These are phyloP conservation scores for Drosophila ercepeae DNA, from an alignment of 1,140 invertebrate genomes.

Conservation along the genomic window DNA sequence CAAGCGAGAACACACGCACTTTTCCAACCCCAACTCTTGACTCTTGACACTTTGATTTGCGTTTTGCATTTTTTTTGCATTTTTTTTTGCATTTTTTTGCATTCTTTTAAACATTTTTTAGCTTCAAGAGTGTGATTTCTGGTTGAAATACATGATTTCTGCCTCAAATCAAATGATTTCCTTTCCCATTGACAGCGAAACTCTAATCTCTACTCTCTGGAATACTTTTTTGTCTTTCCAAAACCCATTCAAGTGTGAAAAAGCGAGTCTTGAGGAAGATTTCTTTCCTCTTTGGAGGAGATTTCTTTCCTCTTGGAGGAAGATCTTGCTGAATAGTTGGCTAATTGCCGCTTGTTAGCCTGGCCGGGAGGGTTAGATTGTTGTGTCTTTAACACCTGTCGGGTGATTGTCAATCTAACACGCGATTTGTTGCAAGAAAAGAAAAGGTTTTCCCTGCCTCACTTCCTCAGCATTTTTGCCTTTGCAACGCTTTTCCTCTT, in stretches of 20 bases:
- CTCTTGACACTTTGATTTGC: slow-evolving; percentile 8
- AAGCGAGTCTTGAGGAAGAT: not conserved
- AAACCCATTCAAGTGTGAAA: not conserved
- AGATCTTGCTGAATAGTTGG: not conserved
- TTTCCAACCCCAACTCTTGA: slow-evolving; percentile 5
- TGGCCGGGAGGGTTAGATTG: slow-evolving; percentile 12
- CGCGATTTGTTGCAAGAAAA: not conserved
- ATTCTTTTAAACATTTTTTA: not conserved
- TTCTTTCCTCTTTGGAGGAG: not conserved
- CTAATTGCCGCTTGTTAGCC: slow-evolving; percentile 6
- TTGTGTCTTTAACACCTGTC: slow-evolving; percentile 16
- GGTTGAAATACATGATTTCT: too few species aligned
- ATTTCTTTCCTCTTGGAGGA: not conserved
- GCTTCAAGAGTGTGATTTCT: not conserved
- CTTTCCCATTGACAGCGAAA: not conserved
- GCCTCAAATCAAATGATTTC: not conserved
- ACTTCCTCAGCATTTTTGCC: too few species aligned
- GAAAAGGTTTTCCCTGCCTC: too few species aligned
- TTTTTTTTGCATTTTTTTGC: not conserved
- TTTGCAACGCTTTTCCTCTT: not conserved
- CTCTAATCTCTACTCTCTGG: too few species aligned
- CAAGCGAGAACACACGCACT: slow-evolving; percentile 40
- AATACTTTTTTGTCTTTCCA: not conserved
- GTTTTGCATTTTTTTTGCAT: not conserved
- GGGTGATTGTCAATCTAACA: slow-evolving; percentile 13